Conservation (phyloP, 2,113 vertebrate genomes). For the Crocuta crocuta region DNA sequence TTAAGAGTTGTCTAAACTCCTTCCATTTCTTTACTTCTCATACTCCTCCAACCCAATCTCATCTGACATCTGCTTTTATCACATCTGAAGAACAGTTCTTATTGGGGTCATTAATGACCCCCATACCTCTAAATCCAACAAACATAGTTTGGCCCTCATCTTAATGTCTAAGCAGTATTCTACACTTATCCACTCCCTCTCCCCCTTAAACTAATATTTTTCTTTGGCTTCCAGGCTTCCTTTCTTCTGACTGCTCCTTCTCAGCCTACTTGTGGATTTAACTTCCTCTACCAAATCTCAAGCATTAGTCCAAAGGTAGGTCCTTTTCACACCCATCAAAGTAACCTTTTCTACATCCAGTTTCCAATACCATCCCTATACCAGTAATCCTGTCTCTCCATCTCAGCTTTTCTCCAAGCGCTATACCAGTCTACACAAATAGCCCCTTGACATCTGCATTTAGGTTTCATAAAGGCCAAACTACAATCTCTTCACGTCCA, state of each 20-base stretch:
- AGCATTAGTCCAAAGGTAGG: not conserved
- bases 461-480: slow-evolving; percentile 17
- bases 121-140: not conserved
- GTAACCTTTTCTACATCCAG: not conserved
- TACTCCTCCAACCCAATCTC: not conserved
- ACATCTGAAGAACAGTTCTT: not conserved
- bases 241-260: not conserved
- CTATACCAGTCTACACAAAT: not conserved
- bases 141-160: not conserved
- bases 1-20: not conserved
- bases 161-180: not conserved
- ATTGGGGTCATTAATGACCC: not conserved
- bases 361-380: not conserved
- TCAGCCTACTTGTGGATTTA: not conserved
- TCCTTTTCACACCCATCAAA: not conserved
- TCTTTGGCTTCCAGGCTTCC: not conserved
- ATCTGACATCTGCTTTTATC: not conserved
- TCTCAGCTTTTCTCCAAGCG: slow-evolving; percentile 14
- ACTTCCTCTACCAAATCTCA: not conserved
- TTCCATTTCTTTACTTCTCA: not conserved
- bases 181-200: not conserved
- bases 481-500: not conserved
- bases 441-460: not conserved
- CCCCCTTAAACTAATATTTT: slow-evolving; percentile 1
- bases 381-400: not conserved